A percentile compares a stretch with the other conserved stretches of the same genome.
Conservation (phyloP, 2,888 invertebrate species). For the Hirtodrosophila duncani region DNA sequence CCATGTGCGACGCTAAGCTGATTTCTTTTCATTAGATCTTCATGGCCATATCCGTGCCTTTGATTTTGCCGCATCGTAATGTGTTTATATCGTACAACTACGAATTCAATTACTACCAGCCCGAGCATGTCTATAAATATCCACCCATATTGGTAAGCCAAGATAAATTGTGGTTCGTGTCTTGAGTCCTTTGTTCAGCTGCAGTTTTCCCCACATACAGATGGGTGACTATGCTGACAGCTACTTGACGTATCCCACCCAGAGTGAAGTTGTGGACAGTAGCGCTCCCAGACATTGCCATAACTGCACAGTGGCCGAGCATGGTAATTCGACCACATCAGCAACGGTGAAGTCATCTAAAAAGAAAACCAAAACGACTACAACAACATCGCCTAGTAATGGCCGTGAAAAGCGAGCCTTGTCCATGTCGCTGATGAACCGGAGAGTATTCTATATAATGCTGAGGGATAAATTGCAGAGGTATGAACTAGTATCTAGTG, state of each 20-base stretch:
- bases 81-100: slow-evolving; percentile 87
- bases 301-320: slow-evolving; percentile 41
- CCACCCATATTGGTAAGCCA: too few species aligned
- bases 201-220: too few species aligned
- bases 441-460: slow-evolving; percentile 70
- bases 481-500: slow-evolving; percentile 23
- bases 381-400: slow-evolving; percentile 5
- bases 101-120: slow-evolving; percentile 85
- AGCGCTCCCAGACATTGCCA: slow-evolving; percentile 37
- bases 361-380: not conserved
- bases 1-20: too few species aligned
- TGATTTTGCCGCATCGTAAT: slow-evolving; percentile 84
- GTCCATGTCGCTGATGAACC: slow-evolving; percentile 61
- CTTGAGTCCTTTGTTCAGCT: too few species aligned
- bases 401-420: slow-evolving; percentile 43
- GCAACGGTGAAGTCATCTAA: not conserved
- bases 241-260: slow-evolving; percentile 37
- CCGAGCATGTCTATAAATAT: too few species aligned
- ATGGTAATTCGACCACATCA: slow-evolving; percentile 12
- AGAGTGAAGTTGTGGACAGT: not conserved
- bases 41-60: slow-evolving; percentile 84
- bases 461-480: slow-evolving; percentile 69
- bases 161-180: too few species aligned
- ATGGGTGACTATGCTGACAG: too few species aligned
- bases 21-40: too few species aligned